Conservation (phyloP, 2,113 vertebrate species). For the Cyanoderma ruficeps region DNA sequence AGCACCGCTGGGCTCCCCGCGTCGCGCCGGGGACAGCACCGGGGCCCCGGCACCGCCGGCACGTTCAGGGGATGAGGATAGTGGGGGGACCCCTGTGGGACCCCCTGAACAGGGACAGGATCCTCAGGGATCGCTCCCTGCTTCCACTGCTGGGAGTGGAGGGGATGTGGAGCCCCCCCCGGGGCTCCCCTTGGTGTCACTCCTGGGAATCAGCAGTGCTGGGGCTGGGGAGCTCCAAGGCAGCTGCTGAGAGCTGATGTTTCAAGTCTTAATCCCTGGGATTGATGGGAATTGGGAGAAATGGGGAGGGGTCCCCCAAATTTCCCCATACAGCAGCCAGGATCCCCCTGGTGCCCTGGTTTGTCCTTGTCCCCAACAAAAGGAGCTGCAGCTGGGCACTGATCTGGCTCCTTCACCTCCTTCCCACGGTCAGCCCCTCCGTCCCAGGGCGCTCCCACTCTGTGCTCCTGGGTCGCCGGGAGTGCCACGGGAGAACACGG, state of each 20-base stretch:
- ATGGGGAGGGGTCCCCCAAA: fast-evolving
- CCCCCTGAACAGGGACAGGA: neutral
- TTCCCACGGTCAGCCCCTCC: neutral
- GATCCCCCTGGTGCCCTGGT: fast-evolving
- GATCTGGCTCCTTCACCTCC: neutral
- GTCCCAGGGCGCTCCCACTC: neutral
- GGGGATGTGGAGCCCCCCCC: fast-evolving
- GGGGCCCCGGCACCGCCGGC: neutral
- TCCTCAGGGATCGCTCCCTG: fast-evolving
- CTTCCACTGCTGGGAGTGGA: neutral
- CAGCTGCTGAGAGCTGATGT: neutral
- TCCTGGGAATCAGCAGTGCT: fast-evolving
- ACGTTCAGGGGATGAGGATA: neutral
- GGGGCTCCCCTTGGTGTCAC: fast-evolving
- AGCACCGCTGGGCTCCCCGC: neutral
- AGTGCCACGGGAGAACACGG: neutral
- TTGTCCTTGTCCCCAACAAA: no score
- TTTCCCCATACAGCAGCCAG: fast-evolving
- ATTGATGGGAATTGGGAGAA: neutral
- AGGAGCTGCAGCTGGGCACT: fast-evolving
- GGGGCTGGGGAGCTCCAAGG: neutral
- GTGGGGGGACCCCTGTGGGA: fast-evolving
- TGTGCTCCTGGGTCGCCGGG: neutral
- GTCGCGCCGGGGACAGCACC: neutral
- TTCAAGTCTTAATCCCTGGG: neutral